A percentile compares a stretch with the other conserved stretches of the same genome.
Evolutionary conservation across 2,888 invertebrate genomes (phyloP).

Genomic region (Lycophotia porphyrea): DNA sequence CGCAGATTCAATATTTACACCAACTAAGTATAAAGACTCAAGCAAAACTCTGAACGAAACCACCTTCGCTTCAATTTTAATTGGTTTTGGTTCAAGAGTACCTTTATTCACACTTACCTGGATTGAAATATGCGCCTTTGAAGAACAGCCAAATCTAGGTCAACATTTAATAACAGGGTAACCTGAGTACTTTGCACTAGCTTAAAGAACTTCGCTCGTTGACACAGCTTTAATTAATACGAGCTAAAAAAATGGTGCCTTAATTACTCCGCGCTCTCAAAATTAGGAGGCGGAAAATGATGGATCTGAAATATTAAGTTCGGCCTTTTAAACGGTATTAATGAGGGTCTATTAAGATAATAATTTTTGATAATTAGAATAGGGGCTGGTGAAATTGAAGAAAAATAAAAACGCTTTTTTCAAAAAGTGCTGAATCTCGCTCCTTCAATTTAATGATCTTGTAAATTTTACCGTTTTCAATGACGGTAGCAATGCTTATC

Average conservation of each 20-base stretch:
- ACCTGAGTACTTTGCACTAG: conserved; percentile 19
- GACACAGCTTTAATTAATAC: conserved; percentile 46
- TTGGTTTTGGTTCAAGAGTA: conserved; percentile 36
- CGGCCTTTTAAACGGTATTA: conserved; percentile 32
- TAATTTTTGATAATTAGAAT: conserved; percentile 8
- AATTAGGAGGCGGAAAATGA: conserved; percentile 35
- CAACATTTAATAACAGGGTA: conserved; percentile 36
- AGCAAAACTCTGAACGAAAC: not conserved
- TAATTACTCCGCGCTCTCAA: conserved; percentile 44
- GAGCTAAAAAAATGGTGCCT: conserved; percentile 27
- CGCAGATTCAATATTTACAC: conserved; percentile 14
- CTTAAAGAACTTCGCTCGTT: conserved; percentile 33
- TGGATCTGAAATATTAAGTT: conserved; percentile 42
- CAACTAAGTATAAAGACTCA: not conserved
- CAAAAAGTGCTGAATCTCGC: not conserved
- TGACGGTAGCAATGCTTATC: not conserved
- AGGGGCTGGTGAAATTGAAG: not conserved
- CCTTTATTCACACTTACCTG: conserved; percentile 26
- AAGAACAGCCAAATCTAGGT: conserved; percentile 35
- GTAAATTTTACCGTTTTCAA: not conserved
- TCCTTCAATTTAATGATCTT: not conserved
- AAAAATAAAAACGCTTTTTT: conserved; percentile 1
- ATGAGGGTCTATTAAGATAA: conserved; percentile 28
- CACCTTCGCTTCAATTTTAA: conserved; percentile 34
- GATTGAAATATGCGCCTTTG: conserved; percentile 19